Evolutionary conservation across 1,140 invertebrate genomes (phyloP), one percentile per base, ranked within the genome.

Genomic region (Drosophila simulans): DNA sequence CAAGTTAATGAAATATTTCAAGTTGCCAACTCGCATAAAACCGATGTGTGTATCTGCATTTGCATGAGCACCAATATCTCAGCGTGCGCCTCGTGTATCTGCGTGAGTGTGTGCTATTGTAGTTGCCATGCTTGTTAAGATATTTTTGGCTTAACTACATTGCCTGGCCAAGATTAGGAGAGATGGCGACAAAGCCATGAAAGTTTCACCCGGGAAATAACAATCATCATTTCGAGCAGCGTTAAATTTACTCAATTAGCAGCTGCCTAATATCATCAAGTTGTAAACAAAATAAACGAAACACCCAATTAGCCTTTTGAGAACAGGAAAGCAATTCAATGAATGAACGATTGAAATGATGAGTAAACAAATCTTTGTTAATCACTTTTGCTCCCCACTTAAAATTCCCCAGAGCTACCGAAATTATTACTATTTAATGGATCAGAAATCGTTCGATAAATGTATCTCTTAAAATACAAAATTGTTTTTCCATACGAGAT

Each of bases 211-310:
- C 7, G 17, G 22, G 34, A 49, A 46, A 66, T 54, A 27, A 42
- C 59, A 49, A 64, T 66, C 45, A 40, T 35, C 66, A 52, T 68
- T 66, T 39, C 34, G 35, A 55, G 22, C 64, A 57, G 68, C 68
- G 65, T 69, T 64, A 70, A 71, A 57, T 71, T 35, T 54, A 72
- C 66, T 73, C 66, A 27, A 72, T 53, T 72, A 72, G 40, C 68
- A 72, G 70, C 70, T 62, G 68, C 49, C 49, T 40, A 73, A 73
- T 62, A 73, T 72, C 55, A 54, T 68, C 25, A 34, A 56, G 34
- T 70, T 53, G 51, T 56, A 70, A 70, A 69, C 66, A 69, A 70
- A 69, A 35, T 45, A 46, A 39, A 11, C 58, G 25, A 64, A 34
- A 25, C 25, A 69, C 64, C 46, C 64, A 68, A 68, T 68, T 65